These are phyloP conservation scores for Apodemus speciosus DNA, from an alignment of 2,113 vertebrate genomes.

Conservation along the genomic window DNA sequence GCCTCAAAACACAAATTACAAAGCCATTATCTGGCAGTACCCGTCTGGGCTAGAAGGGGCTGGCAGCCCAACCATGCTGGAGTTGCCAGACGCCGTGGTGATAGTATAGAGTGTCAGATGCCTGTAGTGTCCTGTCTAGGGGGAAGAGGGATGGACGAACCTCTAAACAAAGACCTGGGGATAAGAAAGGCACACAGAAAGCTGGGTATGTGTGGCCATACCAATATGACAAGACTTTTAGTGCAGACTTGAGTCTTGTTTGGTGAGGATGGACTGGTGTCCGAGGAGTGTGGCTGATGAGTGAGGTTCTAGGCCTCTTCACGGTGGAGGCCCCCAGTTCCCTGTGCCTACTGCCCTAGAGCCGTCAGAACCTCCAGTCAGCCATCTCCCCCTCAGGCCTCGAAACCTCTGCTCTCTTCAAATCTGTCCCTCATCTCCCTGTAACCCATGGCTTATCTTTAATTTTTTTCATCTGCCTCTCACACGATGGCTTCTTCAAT, in stretches of 20 bases:
- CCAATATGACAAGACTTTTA: accelerated
- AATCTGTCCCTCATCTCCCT: too few species aligned
- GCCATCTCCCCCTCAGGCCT: background rate
- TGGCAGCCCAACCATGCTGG: too few species aligned
- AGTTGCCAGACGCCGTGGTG: background rate
- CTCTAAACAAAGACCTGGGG: background rate
- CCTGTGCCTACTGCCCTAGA: background rate
- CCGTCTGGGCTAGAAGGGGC: background rate
- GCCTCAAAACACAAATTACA: background rate
- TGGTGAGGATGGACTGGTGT: background rate
- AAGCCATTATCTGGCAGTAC: background rate
- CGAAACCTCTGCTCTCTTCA: background rate
- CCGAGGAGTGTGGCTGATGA: background rate
- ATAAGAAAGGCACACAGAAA: background rate
- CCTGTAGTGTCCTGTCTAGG: background rate
- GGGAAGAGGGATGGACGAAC: background rate
- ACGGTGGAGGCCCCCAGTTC: accelerated
- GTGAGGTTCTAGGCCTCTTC: background rate
- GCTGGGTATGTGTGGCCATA: background rate
- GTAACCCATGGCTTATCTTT: accelerated
- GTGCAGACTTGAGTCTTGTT: background rate
- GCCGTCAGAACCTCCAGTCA: background rate
- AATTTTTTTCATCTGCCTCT: background rate
- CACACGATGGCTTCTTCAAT: background rate
- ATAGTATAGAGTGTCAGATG: accelerated